Evolutionary conservation across 2,113 vertebrate genomes (phyloP).

Genomic region (Pelmatolapia mariae): DNA sequence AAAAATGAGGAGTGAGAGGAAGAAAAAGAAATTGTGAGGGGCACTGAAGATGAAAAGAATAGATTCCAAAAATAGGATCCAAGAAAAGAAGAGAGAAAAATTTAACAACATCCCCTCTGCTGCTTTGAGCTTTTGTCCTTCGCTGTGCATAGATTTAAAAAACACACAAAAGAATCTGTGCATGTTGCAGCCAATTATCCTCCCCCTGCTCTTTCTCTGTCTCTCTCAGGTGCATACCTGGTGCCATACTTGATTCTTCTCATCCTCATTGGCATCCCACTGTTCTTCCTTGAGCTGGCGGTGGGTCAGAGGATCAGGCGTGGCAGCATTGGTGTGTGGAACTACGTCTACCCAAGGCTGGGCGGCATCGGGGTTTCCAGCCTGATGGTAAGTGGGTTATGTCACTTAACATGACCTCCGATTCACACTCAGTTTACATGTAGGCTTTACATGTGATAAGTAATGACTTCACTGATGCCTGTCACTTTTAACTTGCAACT

Average conservation of each 20-base stretch:
- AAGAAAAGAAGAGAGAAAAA: not conserved
- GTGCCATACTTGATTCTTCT: conserved; percentile 93
- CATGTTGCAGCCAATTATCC: not conserved
- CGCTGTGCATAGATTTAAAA: not conserved
- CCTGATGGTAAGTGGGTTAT: conserved; percentile 78
- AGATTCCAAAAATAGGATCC: not conserved
- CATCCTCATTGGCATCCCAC: conserved; percentile 91
- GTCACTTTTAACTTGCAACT: not conserved
- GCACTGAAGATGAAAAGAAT: not conserved
- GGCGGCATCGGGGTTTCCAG: conserved; percentile 96
- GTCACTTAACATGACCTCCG: not conserved
- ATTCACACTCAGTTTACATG: not conserved
- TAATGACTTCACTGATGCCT: not conserved
- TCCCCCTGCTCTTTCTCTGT: not conserved
- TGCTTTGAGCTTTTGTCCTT: not conserved
- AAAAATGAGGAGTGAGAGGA: not conserved
- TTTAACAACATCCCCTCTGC: not conserved
- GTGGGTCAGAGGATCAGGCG: conserved; percentile 94
- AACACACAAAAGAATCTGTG: not conserved
- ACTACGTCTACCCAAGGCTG: conserved; percentile 88
- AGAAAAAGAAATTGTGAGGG: not conserved
- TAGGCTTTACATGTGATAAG: not conserved
- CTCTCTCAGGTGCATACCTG: conserved; percentile 87
- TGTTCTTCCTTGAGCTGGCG: conserved; percentile 97
- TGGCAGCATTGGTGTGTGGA: conserved; percentile 97